Evolutionary conservation across 92 coral and sea anemone species (phyloP).

Genomic region (Isaurus tuberculatus): DNA sequence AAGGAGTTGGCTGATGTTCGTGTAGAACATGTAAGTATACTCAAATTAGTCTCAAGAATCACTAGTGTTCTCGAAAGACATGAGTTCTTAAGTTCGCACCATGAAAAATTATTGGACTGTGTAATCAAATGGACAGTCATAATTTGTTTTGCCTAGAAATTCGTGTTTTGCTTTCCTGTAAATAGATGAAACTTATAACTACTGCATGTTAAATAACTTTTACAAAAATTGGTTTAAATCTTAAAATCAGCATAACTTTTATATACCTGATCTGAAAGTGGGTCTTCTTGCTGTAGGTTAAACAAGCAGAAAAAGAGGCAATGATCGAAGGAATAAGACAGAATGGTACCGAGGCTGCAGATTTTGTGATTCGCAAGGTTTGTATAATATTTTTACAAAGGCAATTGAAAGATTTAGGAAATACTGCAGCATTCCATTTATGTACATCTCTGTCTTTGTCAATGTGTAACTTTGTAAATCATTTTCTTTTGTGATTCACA

Average conservation of each 20-base stretch:
- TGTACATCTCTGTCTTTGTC: too few species aligned
- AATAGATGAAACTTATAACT: not conserved
- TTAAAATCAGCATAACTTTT: too few species aligned
- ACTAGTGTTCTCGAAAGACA: too few species aligned
- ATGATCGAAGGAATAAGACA: slow-evolving; percentile 97
- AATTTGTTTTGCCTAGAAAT: too few species aligned
- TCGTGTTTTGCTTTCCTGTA: not conserved
- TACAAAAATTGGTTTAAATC: too few species aligned
- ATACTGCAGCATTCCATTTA: too few species aligned
- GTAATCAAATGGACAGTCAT: too few species aligned
- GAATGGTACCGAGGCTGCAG: slow-evolving; percentile 95
- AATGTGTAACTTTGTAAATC: too few species aligned
- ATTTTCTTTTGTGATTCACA: too few species aligned
- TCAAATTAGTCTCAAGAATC: not conserved
- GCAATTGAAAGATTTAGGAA: too few species aligned
- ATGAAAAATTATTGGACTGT: not conserved
- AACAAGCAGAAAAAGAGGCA: slow-evolving; percentile 95
- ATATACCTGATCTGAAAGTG: not conserved
- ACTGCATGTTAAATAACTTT: too few species aligned
- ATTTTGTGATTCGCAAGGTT: slow-evolving; percentile 97
- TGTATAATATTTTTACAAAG: not conserved
- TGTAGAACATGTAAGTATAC: slow-evolving; percentile 80
- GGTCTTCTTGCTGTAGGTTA: slow-evolving; percentile 62
- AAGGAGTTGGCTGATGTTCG: slow-evolving; percentile 94
- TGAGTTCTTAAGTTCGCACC: too few species aligned